Conservation (phyloP, 1,140 invertebrate genomes). For the Plodia interpunctella region DNA sequence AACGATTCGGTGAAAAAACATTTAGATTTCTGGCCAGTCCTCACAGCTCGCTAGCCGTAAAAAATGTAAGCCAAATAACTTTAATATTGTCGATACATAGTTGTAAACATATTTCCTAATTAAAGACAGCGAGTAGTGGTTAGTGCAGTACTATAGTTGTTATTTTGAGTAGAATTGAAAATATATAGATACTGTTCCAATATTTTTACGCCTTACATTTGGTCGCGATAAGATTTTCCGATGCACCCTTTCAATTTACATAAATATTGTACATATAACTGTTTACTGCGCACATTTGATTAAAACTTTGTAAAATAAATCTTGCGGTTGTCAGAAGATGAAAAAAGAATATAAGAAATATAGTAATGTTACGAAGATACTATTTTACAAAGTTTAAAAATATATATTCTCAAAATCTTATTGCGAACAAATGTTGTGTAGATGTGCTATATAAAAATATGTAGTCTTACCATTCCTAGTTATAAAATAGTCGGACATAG, state of each 20-base stretch:
- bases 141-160: constrained; percentile 27
- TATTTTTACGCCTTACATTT: constrained; percentile 15
- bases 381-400: neutral
- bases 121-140: constrained; percentile 37
- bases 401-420: neutral
- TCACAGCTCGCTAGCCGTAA: constrained; percentile 14
- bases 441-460: constrained; percentile 23
- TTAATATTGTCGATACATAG: constrained; percentile 21
- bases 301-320: no score
- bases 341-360: no score
- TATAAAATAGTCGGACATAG: constrained; percentile 25
- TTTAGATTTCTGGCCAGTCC: constrained; percentile 3
- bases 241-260: neutral
- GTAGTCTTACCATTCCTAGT: constrained; percentile 33
- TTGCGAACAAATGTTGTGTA: constrained; percentile 15
- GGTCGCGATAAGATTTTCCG: neutral
- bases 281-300: no score
- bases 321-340: no score
- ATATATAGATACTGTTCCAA: constrained; percentile 18
- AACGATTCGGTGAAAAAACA: neutral
- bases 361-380: no score
- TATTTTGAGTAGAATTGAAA: constrained; percentile 22
- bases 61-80: constrained; percentile 21
- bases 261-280: no score
- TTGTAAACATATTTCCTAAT: constrained; percentile 33